These are phyloP conservation scores for Sandelia bainsii DNA, from an alignment of 2,797 vertebrate species.

Conservation along the genomic window DNA sequence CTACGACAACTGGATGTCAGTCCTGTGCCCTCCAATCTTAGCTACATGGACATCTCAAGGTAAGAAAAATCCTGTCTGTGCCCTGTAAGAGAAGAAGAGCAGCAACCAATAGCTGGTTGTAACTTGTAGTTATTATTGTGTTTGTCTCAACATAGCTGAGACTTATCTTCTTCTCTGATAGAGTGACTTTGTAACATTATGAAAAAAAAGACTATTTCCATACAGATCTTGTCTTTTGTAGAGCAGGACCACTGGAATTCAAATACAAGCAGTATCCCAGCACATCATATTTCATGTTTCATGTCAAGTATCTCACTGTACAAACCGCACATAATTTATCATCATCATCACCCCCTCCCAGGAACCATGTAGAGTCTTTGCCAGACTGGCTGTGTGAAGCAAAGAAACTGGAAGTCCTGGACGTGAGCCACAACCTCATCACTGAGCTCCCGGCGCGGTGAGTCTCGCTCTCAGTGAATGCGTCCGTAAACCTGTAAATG, in stretches of 20 bases:
- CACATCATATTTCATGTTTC: not conserved
- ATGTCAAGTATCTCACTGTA: conserved; percentile 17
- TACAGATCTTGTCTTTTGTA: not conserved
- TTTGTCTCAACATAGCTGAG: not conserved
- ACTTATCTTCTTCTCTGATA: not conserved
- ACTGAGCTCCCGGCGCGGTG: conserved; percentile 92
- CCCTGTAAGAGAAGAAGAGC: not conserved
- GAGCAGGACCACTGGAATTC: conserved; percentile 12
- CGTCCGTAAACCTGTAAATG: conserved; percentile 58
- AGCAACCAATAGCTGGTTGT: not conserved
- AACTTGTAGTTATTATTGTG: not conserved
- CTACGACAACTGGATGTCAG: conserved; percentile 91
- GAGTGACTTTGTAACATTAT: conserved; percentile 7
- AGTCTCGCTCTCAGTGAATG: conserved; percentile 71
- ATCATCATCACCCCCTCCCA: conserved; percentile 63
- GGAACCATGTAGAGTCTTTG: conserved; percentile 92
- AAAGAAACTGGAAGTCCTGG: conserved; percentile 95
- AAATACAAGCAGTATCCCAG: not conserved
- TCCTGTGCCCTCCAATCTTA: conserved; percentile 91
- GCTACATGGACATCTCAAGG: conserved; percentile 96
- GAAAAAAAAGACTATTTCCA: not conserved
- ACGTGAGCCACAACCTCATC: conserved; percentile 94
- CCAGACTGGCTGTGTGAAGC: conserved; percentile 96
- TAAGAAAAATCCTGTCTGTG: conserved; percentile 74
- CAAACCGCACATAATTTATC: conserved; percentile 45